A percentile compares a stretch with the other conserved stretches of the same genome.
phyloP scores from a whole-genome alignment of 2,113 vertebrate genomes.

The Tiliqua scincoides region DNA sequence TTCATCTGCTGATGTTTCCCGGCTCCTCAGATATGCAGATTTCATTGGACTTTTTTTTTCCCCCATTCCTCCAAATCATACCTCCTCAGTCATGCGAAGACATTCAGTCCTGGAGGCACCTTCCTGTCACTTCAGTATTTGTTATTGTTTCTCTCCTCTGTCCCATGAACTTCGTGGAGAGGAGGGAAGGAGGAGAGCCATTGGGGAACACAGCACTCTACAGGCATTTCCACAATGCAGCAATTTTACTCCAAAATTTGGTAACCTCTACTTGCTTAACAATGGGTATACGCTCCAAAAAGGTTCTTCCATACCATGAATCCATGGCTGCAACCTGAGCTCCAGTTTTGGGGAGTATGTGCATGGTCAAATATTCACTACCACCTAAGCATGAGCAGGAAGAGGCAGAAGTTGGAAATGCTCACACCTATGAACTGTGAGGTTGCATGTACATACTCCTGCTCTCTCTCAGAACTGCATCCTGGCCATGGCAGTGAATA shows the following conservation, averaged over 20 bases:
- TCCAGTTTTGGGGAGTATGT: too few species aligned
- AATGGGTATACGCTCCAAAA: neutral
- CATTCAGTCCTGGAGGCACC: slow-evolving; percentile 41
- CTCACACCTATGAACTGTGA: neutral
- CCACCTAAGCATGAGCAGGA: neutral
- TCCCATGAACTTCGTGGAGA: neutral
- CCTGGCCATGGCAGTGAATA: neutral
- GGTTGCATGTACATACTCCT: neutral
- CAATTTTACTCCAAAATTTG: neutral
- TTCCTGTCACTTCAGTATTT: slow-evolving; percentile 18
- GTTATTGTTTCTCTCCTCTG: slow-evolving; percentile 3
- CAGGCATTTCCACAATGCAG: slow-evolving; percentile 29
- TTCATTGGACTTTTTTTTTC: slow-evolving; percentile 13
- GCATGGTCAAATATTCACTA: too few species aligned
- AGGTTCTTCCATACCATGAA: neutral
- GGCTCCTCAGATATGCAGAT: slow-evolving; percentile 69
- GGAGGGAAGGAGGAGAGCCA: neutral
- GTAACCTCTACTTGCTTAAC: slow-evolving; percentile 18
- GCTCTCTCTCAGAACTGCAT: neutral
- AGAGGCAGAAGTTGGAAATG: too few species aligned
- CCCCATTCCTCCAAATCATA: slow-evolving; percentile 52
- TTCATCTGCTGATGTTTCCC: slow-evolving; percentile 71
- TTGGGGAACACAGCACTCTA: slow-evolving; percentile 22
- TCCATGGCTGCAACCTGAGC: neutral
- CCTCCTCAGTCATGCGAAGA: slow-evolving; percentile 45